Evolutionary conservation across 1,140 invertebrate species (phyloP).

Genomic region (Drosophila grimshawi): DNA sequence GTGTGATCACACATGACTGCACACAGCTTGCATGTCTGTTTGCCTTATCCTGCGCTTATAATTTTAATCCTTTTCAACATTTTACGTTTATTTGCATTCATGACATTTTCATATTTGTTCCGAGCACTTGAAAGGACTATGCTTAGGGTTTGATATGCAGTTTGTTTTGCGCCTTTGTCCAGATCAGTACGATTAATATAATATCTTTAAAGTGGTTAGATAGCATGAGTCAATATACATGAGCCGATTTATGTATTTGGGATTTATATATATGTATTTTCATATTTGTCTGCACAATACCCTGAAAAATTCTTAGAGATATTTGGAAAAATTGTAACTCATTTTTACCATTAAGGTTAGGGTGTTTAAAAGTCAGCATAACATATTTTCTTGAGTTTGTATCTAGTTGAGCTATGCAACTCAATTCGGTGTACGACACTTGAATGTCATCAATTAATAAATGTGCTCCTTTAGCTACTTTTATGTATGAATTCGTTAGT

Average conservation of each 20-base stretch:
- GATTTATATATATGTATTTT: too few species aligned
- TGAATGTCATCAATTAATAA: conserved; percentile 48
- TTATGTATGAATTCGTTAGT: conserved; percentile 6
- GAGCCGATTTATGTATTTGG: too few species aligned
- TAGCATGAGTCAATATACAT: background rate
- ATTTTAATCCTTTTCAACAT: conserved; percentile 78
- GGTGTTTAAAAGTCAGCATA: background rate
- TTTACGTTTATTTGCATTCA: conserved; percentile 66
- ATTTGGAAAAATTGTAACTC: too few species aligned
- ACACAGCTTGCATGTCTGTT: conserved; percentile 41
- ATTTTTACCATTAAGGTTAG: too few species aligned
- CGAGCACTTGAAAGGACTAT: conserved; percentile 21
- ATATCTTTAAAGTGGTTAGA: conserved; percentile 19
- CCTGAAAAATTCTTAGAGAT: too few species aligned
- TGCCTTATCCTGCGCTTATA: conserved; percentile 74
- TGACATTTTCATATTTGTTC: conserved; percentile 32
- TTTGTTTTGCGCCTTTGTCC: background rate
- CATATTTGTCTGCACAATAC: too few species aligned
- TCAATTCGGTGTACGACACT: conserved; percentile 6
- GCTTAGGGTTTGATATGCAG: background rate
- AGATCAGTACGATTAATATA: conserved; percentile 9
- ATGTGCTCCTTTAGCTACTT: conserved; percentile 10
- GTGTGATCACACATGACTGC: conserved; percentile 46
- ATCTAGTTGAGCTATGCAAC: conserved; percentile 1
- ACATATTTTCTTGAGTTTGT: background rate